A percentile compares a stretch with the other conserved stretches of the same genome.
These are phyloP conservation scores for Drosophila cracens DNA, from an alignment of 2,888 invertebrate genomes.

Conservation along the genomic window DNA sequence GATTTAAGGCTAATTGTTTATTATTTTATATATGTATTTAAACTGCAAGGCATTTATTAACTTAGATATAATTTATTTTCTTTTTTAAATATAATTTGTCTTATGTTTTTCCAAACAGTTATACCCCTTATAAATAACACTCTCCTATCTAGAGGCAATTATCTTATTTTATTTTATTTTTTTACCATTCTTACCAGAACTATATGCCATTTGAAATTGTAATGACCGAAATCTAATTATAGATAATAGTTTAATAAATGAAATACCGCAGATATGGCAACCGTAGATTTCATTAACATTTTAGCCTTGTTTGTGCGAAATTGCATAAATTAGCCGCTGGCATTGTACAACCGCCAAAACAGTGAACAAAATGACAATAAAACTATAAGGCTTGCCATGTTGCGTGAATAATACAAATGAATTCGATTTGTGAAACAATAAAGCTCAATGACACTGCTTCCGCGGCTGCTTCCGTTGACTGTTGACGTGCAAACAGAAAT, in stretches of 20 bases:
- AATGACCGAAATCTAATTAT: constrained; percentile 18
- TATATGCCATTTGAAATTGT: constrained; percentile 6
- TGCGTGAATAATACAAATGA: constrained; percentile 71
- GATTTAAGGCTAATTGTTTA: neutral
- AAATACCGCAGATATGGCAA: neutral
- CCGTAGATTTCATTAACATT: constrained; percentile 39
- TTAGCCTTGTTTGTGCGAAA: constrained; percentile 42
- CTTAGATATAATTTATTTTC: neutral
- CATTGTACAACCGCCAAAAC: constrained; percentile 5
- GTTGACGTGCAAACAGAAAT: constrained; percentile 60
- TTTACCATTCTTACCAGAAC: neutral
- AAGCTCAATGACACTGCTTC: constrained; percentile 64
- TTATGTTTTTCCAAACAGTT: accelerated
- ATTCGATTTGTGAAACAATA: constrained; percentile 79
- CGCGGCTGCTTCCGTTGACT: constrained; percentile 41
- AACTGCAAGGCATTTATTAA: neutral
- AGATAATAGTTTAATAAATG: constrained; percentile 25
- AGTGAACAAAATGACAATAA: constrained; percentile 13
- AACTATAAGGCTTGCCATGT: constrained; percentile 6
- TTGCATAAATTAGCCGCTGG: constrained; percentile 57
- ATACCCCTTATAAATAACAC: neutral
- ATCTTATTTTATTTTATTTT: neutral
- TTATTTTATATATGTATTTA: neutral
- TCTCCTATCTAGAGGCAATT: neutral
- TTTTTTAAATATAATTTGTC: neutral